Conservation (phyloP, 1,140 invertebrate species). For the Bombus ignitus region DNA sequence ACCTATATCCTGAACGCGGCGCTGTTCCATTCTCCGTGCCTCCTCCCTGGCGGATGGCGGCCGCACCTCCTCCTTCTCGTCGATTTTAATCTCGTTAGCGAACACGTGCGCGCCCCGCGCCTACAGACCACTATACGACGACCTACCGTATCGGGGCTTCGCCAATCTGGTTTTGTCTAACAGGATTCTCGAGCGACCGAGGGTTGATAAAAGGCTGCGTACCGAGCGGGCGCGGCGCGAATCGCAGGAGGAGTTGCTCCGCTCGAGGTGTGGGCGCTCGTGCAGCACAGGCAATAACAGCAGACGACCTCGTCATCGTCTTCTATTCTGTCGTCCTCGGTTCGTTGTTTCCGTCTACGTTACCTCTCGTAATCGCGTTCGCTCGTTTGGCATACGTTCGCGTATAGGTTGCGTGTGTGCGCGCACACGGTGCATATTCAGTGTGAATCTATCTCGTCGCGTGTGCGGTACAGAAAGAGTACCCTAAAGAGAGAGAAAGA, state of each 20-base stretch:
- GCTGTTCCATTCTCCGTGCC: conserved; percentile 74
- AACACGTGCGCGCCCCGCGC: conserved; percentile 81
- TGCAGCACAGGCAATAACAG: conserved; percentile 59
- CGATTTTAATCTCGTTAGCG: conserved; percentile 83
- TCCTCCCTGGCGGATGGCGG: conserved; percentile 69
- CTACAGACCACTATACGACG: conserved; percentile 49
- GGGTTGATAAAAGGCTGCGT: conserved; percentile 79
- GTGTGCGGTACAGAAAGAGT: conserved; percentile 52
- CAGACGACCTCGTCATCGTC: conserved; percentile 54
- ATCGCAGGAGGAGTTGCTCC: conserved; percentile 66
- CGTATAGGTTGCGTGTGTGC: conserved; percentile 58
- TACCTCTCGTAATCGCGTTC: conserved; percentile 23
- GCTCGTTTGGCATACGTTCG: conserved; percentile 42
- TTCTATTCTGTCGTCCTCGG: conserved; percentile 49
- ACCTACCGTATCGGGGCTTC: conserved; percentile 77
- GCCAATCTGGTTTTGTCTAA: conserved; percentile 84
- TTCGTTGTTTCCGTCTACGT: conserved; percentile 50
- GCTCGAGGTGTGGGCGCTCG: conserved; percentile 64
- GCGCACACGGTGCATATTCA: conserved; percentile 46
- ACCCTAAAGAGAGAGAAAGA: conserved; percentile 2
- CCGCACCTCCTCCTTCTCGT: conserved; percentile 67
- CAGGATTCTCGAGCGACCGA: conserved; percentile 78
- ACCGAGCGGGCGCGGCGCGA: conserved; percentile 71
- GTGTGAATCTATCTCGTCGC: conserved; percentile 44
- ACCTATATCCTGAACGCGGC: conserved; percentile 44